Evolutionary conservation across 2,113 vertebrate species (phyloP).

Genomic region (Colistium nudipinnis): DNA sequence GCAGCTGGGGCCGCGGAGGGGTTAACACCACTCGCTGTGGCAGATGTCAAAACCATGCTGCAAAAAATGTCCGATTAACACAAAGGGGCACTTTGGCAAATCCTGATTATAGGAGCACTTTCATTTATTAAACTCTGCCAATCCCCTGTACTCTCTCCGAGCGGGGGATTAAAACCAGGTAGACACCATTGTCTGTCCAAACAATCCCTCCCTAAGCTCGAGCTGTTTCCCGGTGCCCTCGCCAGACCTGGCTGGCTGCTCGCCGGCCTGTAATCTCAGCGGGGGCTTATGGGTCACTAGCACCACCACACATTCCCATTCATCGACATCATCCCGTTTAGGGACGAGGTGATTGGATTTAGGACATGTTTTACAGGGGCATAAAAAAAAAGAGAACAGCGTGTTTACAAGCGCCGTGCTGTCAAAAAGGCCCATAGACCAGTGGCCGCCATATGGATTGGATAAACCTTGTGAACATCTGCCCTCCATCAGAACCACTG

Average conservation of each 20-base stretch:
- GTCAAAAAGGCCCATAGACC: constrained; percentile 70
- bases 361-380: constrained; percentile 73
- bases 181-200: constrained; percentile 83
- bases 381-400: constrained; percentile 32
- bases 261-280: constrained; percentile 67
- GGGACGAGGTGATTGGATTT: constrained; percentile 80
- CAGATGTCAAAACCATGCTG: constrained; percentile 85
- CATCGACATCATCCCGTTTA: constrained; percentile 75
- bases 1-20: constrained; percentile 42
- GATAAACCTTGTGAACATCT: constrained; percentile 77
- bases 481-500: constrained; percentile 59
- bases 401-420: constrained; percentile 74
- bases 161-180: constrained; percentile 82
- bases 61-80: constrained; percentile 84
- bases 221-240: constrained; percentile 55
- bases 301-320: constrained; percentile 68
- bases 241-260: constrained; percentile 42
- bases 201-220: constrained; percentile 79
- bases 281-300: constrained; percentile 73
- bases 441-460: constrained; percentile 75
- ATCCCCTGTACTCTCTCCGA: constrained; percentile 75
- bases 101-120: constrained; percentile 86
- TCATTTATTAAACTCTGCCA: constrained; percentile 85
- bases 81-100: constrained; percentile 85
- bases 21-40: constrained; percentile 71